These are phyloP conservation scores for Ophiothrix spiculata DNA, from an alignment of 35 echinoderm and acorn worm species.

Conservation along the genomic window DNA sequence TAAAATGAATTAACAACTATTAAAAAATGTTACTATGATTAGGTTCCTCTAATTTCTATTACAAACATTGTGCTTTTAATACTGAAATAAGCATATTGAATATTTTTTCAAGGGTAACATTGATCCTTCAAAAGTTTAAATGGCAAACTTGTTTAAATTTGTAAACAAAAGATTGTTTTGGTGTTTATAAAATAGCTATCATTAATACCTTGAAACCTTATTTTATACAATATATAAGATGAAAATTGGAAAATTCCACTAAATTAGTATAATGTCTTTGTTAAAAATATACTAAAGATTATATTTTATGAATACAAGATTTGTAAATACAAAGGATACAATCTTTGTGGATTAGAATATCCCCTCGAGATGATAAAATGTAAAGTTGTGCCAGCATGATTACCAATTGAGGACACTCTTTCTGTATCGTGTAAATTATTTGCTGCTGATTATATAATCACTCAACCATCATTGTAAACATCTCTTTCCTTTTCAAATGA, in stretches of 20 bases:
- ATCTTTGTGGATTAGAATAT: slow-evolving; percentile 33
- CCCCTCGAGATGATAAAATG: slow-evolving; percentile 35
- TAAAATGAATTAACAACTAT: neutral
- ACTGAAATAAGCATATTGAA: neutral
- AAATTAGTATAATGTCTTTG: neutral
- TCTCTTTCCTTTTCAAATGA: too few relatives aligned
- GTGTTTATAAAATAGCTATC: too few relatives aligned
- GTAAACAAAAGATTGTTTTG: too few relatives aligned
- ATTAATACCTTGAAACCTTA: neutral
- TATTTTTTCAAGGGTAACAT: too few relatives aligned
- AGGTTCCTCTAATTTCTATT: neutral
- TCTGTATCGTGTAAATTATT: too few relatives aligned
- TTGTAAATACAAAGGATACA: slow-evolving; percentile 31
- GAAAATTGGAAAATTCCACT: neutral
- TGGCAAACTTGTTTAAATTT: too few relatives aligned
- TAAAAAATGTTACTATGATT: neutral
- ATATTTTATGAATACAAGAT: too few relatives aligned
- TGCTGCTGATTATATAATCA: too few relatives aligned
- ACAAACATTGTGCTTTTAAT: neutral
- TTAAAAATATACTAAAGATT: too few relatives aligned
- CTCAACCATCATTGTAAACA: too few relatives aligned
- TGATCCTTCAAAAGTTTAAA: too few relatives aligned
- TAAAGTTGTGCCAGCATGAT: slow-evolving; percentile 27
- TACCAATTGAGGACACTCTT: too few relatives aligned
- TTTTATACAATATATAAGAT: neutral